Conservation (phyloP, 1,140 invertebrate species). For the Dreissena polymorpha region DNA sequence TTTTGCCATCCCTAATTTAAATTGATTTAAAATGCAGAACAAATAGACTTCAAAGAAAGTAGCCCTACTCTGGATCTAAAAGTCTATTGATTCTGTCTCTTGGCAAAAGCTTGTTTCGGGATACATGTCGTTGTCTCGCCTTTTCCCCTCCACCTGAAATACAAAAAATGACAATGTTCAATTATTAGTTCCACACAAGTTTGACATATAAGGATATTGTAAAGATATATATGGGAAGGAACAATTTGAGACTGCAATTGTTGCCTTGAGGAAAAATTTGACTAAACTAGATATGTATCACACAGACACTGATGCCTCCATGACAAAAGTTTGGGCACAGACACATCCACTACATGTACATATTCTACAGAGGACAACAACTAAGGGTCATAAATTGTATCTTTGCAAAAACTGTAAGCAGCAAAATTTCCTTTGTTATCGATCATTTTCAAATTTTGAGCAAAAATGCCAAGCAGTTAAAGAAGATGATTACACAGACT, state of each 20-base stretch:
- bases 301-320: too few relatives aligned
- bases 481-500: too few relatives aligned
- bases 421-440: too few relatives aligned
- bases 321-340: neutral
- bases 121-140: constrained; percentile 75
- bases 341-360: neutral
- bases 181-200: too few relatives aligned
- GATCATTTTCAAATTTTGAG: too few relatives aligned
- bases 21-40: neutral
- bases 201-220: neutral
- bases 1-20: too few relatives aligned
- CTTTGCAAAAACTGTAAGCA: too few relatives aligned
- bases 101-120: constrained; percentile 90
- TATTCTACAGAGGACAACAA: neutral
- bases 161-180: neutral
- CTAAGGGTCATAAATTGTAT: neutral
- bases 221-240: neutral
- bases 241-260: neutral
- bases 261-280: neutral
- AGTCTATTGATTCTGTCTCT: constrained; percentile 93
- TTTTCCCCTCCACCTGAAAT: constrained; percentile 77
- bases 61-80: constrained; percentile 88
- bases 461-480: too few relatives aligned
- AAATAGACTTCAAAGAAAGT: neutral
- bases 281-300: neutral